Conservation (phyloP, 2,888 invertebrate genomes). For the Lysandra bellargus region DNA sequence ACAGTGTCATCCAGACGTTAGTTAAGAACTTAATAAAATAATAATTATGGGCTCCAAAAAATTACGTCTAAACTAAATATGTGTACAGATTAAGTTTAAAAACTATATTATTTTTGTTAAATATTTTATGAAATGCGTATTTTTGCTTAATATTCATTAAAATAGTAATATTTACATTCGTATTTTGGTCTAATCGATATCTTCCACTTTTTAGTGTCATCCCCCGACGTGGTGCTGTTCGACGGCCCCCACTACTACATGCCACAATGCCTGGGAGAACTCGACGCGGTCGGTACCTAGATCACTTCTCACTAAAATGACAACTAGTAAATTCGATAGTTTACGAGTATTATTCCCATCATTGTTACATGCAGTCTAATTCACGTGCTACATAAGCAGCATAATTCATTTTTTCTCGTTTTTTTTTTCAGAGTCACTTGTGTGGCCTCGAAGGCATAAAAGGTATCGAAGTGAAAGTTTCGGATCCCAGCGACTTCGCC, state of each 20-base stretch:
- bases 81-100: no score
- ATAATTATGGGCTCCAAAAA: not conserved
- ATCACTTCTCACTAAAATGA: not conserved
- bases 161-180: no score
- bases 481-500: not conserved
- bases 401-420: no score
- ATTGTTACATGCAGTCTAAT: no score
- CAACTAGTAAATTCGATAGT: not conserved
- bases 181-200: not conserved
- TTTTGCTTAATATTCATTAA: no score
- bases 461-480: not conserved
- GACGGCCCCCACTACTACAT: constrained; percentile 2
- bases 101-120: no score
- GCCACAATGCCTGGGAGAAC: not conserved
- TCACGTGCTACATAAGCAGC: no score
- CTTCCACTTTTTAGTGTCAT: not conserved
- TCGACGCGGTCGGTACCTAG: not conserved
- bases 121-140: no score
- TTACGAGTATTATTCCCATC: no score
- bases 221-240: not conserved
- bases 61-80: no score
- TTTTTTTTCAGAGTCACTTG: not conserved
- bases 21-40: not conserved
- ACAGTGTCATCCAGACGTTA: not conserved
- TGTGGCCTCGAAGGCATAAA: not conserved